phyloP scores from a whole-genome alignment of 2,113 vertebrate genomes.

The Motacilla alba region DNA sequence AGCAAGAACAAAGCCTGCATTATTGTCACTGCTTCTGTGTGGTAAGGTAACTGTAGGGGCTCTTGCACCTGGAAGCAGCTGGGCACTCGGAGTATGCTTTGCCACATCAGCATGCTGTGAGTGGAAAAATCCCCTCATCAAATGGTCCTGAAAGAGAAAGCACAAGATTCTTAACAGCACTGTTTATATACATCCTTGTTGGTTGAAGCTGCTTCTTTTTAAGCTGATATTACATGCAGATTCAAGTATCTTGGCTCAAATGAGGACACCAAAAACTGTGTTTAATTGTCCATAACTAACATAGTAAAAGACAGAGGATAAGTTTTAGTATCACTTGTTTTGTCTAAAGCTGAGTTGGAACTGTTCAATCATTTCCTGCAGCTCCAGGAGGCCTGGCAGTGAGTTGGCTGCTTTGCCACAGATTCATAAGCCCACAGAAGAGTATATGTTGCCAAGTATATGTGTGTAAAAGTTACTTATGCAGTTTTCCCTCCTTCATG shows the following conservation, averaged over 20 bases:
- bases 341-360: slow-evolving; percentile 12
- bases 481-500: not conserved
- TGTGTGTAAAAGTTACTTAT: not conserved
- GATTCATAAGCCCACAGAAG: not conserved
- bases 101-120: not conserved
- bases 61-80: not conserved
- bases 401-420: not conserved
- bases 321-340: not conserved
- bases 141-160: not conserved
- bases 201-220: not conserved
- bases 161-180: not conserved
- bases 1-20: not conserved
- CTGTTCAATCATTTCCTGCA: not conserved
- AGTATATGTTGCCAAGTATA: not conserved
- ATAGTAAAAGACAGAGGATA: not conserved
- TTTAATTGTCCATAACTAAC: not conserved
- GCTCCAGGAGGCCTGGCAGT: not conserved
- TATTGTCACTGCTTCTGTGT: not conserved
- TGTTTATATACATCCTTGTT: not conserved
- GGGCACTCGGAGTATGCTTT: not conserved
- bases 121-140: not conserved
- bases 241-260: not conserved
- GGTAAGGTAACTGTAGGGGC: not conserved
- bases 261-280: not conserved
- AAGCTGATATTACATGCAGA: not conserved